Percentiles rank a stretch among this genome's conserved stretches.
These are phyloP conservation scores for Falco novaeseelandiae DNA, from an alignment of 2,797 vertebrate species.

Conservation along the genomic window DNA sequence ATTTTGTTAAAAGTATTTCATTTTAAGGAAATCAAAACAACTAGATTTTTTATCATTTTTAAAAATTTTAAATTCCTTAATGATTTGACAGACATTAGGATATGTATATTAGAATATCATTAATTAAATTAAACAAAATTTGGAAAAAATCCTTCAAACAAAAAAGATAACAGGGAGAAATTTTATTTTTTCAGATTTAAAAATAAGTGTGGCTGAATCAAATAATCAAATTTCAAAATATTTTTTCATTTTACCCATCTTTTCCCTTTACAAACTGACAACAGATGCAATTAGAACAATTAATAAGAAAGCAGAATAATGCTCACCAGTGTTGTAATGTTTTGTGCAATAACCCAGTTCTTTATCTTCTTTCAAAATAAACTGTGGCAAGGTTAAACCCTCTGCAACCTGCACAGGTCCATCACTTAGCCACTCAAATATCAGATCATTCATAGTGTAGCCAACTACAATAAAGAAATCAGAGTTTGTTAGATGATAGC, in stretches of 20 bases:
- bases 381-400: conserved; percentile 95
- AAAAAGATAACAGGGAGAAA: neutral
- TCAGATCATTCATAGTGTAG: conserved; percentile 98
- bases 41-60: neutral
- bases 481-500: conserved; percentile 28
- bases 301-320: neutral
- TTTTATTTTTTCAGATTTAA: neutral
- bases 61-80: neutral
- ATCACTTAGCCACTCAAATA: conserved; percentile 96
- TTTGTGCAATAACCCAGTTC: conserved; percentile 98
- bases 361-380: conserved; percentile 95
- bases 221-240: neutral
- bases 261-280: neutral
- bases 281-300: neutral
- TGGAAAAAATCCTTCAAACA: neutral
- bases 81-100: neutral
- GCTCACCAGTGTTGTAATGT: conserved; percentile 95
- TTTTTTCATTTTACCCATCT: neutral
- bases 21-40: neutral
- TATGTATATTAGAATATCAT: neutral
- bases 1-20: neutral
- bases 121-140: neutral
- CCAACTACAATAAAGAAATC: conserved; percentile 84
- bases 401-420: conserved; percentile 96
- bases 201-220: neutral